phyloP scores from a whole-genome alignment of 1,140 invertebrate genomes.

The Pseudomyrmex concolor region DNA sequence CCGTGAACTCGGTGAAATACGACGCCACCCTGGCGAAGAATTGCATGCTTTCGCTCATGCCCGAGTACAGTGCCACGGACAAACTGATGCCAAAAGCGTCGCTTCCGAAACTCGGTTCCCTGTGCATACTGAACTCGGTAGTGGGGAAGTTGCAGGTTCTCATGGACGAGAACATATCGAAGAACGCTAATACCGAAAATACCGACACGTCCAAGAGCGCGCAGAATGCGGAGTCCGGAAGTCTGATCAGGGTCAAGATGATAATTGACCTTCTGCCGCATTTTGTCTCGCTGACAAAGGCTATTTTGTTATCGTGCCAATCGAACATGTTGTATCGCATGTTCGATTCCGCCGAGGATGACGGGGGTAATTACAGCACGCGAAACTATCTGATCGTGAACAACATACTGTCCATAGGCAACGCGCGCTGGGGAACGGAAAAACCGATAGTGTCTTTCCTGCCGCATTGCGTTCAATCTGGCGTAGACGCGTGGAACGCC shows the following conservation, averaged over 20 bases:
- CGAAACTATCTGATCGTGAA: conserved; percentile 86
- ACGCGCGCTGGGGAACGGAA: conserved; percentile 86
- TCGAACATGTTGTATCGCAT: conserved; percentile 86
- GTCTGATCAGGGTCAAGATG: conserved; percentile 79
- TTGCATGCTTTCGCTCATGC: conserved; percentile 88
- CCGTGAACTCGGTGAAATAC: conserved; percentile 88
- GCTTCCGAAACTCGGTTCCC: conserved; percentile 88
- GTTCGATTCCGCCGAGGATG: conserved; percentile 84
- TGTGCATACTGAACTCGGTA: conserved; percentile 89
- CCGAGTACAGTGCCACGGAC: conserved; percentile 81
- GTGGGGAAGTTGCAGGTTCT: conserved; percentile 90
- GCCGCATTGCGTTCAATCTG: conserved; percentile 86
- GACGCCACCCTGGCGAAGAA: conserved; percentile 90
- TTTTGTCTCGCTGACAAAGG: conserved; percentile 87
- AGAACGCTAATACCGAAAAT: conserved; percentile 77
- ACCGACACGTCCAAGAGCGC: conserved; percentile 76
- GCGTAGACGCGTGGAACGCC: conserved; percentile 89
- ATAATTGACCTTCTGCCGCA: conserved; percentile 87
- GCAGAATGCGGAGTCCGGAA: conserved; percentile 74
- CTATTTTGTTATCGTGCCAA: conserved; percentile 85
- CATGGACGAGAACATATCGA: conserved; percentile 85
- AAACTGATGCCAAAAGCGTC: conserved; percentile 85
- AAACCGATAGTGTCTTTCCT: conserved; percentile 86
- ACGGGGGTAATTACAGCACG: conserved; percentile 83
- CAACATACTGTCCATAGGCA: conserved; percentile 87